These are phyloP conservation scores for Drosophila meridionalis DNA, from an alignment of 2,888 invertebrate species.

Conservation along the genomic window DNA sequence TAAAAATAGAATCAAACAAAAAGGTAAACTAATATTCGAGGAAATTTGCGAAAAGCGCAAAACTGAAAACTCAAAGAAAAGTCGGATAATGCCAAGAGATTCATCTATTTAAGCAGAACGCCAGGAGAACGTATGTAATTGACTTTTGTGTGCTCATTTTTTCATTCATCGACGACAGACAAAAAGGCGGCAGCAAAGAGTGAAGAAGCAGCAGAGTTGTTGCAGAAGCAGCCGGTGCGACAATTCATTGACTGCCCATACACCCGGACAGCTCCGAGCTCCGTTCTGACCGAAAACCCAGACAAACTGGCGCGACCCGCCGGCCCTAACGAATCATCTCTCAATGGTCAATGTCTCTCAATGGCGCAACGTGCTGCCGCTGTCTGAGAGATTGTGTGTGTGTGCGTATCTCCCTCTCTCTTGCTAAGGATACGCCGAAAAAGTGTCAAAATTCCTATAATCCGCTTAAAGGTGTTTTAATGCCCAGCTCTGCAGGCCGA, in stretches of 20 bases:
- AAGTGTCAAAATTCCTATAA: conserved; percentile 82
- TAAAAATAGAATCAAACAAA: conserved; percentile 1
- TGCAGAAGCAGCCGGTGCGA: conserved; percentile 45
- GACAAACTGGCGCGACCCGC: conserved; percentile 67
- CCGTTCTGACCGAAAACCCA: conserved; percentile 29
- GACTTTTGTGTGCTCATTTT: conserved; percentile 78
- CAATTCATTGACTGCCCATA: conserved; percentile 71
- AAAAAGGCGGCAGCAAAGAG: conserved; percentile 44
- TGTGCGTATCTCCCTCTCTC: conserved; percentile 5
- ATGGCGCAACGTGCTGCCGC: conserved; percentile 65
- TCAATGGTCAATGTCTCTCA: conserved; percentile 64
- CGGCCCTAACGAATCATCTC: conserved; percentile 61
- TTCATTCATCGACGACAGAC: conserved; percentile 61
- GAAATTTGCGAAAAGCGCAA: conserved; percentile 75
- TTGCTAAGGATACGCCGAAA: conserved; percentile 74
- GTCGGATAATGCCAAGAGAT: conserved; percentile 54
- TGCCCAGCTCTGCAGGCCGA: conserved; percentile 53
- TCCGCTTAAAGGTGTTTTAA: conserved; percentile 82
- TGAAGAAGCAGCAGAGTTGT: conserved; percentile 17
- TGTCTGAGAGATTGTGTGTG: conserved; percentile 22
- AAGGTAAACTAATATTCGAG: conserved; percentile 46
- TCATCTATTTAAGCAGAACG: conserved; percentile 38
- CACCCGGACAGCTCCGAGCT: conserved; percentile 19
- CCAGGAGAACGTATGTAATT: conserved; percentile 78
- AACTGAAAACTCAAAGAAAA: conserved; percentile 49